phyloP scores from a whole-genome alignment of 2,888 invertebrate genomes.

The Volucella bombylans region DNA sequence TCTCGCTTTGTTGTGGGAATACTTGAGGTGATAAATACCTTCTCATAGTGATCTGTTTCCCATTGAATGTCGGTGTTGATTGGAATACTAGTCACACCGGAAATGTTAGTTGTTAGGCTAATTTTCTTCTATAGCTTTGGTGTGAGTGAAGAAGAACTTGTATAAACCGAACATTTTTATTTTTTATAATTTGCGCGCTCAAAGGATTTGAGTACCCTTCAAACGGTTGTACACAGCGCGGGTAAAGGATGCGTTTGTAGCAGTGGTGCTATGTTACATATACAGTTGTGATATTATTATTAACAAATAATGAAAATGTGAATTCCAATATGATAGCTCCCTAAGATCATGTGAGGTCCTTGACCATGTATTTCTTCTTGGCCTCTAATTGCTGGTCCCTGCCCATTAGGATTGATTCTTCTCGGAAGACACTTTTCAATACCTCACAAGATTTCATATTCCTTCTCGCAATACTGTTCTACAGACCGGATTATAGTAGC shows the following conservation, averaged over 20 bases:
- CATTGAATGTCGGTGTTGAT: slow-evolving; percentile 77
- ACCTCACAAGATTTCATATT: too few relatives aligned
- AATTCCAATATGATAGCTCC: slow-evolving; percentile 13
- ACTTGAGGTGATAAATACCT: slow-evolving; percentile 80
- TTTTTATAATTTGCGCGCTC: too few relatives aligned
- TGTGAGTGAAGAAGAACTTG: slow-evolving; percentile 74
- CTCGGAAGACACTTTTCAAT: too few relatives aligned
- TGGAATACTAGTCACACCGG: slow-evolving; percentile 81
- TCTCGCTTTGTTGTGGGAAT: slow-evolving; percentile 75
- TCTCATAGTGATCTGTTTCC: slow-evolving; percentile 79
- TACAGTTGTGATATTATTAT: slow-evolving; percentile 79
- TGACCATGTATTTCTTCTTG: too few relatives aligned
- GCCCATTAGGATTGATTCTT: too few relatives aligned
- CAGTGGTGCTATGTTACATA: slow-evolving; percentile 77
- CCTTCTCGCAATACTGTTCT: too few relatives aligned
- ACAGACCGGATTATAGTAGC: too few relatives aligned
- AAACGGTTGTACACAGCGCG: too few relatives aligned
- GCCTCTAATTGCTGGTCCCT: too few relatives aligned
- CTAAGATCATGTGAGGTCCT: too few relatives aligned
- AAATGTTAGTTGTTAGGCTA: slow-evolving; percentile 80
- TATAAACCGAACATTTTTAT: slow-evolving; percentile 63
- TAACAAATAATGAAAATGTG: slow-evolving; percentile 75
- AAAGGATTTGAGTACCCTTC: too few relatives aligned
- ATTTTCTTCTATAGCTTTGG: slow-evolving; percentile 80
- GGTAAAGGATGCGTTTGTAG: slow-evolving; percentile 34